Evolutionary conservation across 2,888 invertebrate genomes (phyloP).

Genomic region (Lithophane ornitopus): DNA sequence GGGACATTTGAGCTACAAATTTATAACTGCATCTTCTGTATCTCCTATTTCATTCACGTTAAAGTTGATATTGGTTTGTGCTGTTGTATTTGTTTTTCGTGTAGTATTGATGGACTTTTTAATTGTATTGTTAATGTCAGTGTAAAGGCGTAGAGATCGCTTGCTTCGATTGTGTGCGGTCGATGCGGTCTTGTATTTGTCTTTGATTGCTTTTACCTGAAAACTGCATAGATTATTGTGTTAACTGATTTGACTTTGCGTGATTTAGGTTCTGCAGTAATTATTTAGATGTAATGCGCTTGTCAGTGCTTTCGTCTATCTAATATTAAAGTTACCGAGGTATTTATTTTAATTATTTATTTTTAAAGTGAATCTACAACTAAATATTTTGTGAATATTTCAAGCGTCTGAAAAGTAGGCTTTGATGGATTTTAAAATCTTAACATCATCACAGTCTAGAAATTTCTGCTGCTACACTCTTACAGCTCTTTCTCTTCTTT

Average conservation of each 20-base stretch:
- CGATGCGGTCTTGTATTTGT: conserved; percentile 78
- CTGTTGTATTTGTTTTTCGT: conserved; percentile 51
- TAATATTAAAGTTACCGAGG: not conserved
- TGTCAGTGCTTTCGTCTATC: not conserved
- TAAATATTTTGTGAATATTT: too few species aligned
- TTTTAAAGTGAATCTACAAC: too few species aligned
- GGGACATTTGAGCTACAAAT: conserved; percentile 71
- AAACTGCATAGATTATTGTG: conserved; percentile 61
- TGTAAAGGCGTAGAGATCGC: conserved; percentile 90
- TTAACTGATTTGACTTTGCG: conserved; percentile 53
- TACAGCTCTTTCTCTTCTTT: too few species aligned
- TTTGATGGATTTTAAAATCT: not conserved
- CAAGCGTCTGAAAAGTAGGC: not conserved
- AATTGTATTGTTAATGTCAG: conserved; percentile 89
- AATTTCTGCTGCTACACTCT: not conserved
- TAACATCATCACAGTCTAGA: too few species aligned
- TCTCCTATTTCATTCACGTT: conserved; percentile 62
- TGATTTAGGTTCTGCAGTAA: conserved; percentile 26
- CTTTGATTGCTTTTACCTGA: conserved; percentile 72
- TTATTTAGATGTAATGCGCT: not conserved
- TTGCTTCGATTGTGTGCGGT: conserved; percentile 87
- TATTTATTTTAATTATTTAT: too few species aligned
- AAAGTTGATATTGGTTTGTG: conserved; percentile 68
- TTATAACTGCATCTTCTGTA: conserved; percentile 15
- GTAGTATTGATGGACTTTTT: conserved; percentile 85